A percentile compares a stretch with the other conserved stretches of the same genome.
phyloP scores from a whole-genome alignment of 2,888 invertebrate species.

The Limnephilus auricula region DNA sequence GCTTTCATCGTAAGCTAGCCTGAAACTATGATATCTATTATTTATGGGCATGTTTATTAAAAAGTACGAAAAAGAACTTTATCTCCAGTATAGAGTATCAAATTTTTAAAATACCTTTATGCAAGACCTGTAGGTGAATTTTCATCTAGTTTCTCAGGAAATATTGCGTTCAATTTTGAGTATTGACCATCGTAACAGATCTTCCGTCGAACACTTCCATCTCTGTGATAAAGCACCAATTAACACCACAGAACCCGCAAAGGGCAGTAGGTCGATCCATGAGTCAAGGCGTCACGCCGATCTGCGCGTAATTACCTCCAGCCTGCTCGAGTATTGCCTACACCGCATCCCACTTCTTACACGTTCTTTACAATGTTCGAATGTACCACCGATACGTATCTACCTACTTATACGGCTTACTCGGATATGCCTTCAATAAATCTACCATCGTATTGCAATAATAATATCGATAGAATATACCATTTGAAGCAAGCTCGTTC shows the following conservation, averaged over 20 bases:
- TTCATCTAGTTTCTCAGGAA: not conserved
- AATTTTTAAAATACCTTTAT: no score
- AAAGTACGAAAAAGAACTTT: no score
- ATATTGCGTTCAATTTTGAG: not conserved
- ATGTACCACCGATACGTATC: not conserved
- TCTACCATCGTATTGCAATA: not conserved
- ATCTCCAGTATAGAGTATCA: no score
- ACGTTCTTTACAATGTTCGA: not conserved
- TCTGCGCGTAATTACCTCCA: slow-evolving; percentile 58
- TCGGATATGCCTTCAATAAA: not conserved
- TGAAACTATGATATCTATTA: no score
- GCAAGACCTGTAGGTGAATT: not conserved
- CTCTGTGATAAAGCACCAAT: slow-evolving; percentile 25
- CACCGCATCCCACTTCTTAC: not conserved
- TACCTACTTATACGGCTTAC: not conserved
- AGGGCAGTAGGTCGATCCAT: slow-evolving; percentile 61
- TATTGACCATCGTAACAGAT: not conserved
- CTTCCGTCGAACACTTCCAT: not conserved
- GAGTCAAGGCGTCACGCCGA: slow-evolving; percentile 56
- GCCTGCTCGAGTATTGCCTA: slow-evolving; percentile 26
- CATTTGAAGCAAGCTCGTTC: not conserved
- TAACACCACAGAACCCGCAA: slow-evolving; percentile 52
- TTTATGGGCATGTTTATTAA: no score
- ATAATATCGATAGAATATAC: not conserved
- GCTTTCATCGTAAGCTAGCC: no score